Percentiles rank a stretch among this genome's conserved stretches.
phyloP scores from a whole-genome alignment of 2,888 invertebrate species.

The Agrotis exclamationis region DNA sequence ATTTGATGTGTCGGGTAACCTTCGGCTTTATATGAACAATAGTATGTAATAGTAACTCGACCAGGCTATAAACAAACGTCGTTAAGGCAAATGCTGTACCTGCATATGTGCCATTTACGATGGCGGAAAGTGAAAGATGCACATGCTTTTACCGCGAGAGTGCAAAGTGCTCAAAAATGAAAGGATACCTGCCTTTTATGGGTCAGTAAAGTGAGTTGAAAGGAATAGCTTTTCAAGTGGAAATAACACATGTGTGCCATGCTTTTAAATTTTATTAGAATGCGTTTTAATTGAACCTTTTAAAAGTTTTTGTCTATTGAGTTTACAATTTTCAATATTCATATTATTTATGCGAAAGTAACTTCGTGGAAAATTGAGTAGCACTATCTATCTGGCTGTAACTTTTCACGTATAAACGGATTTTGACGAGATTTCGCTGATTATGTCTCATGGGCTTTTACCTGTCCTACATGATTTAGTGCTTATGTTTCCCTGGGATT shows the following conservation, averaged over 20 bases:
- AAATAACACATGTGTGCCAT: neutral
- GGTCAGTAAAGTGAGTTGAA: constrained; percentile 55
- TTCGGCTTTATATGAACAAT: constrained; percentile 46
- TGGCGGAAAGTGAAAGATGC: constrained; percentile 71
- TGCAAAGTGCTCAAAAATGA: constrained; percentile 51
- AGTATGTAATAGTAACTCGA: constrained; percentile 27
- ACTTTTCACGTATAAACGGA: too few relatives aligned
- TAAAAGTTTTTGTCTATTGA: too few relatives aligned
- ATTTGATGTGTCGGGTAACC: constrained; percentile 43
- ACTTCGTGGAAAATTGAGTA: neutral
- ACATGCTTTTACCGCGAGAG: constrained; percentile 61
- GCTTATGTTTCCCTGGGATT: neutral
- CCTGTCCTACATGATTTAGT: neutral
- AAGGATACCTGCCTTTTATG: constrained; percentile 52
- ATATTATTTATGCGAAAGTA: neutral
- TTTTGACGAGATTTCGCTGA: too few relatives aligned
- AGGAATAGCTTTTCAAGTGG: constrained; percentile 38
- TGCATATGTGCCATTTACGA: constrained; percentile 62
- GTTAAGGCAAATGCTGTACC: constrained; percentile 49
- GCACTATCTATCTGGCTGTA: neutral
- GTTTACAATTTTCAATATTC: neutral
- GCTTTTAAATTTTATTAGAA: neutral
- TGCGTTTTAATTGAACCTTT: neutral
- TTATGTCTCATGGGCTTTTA: neutral
- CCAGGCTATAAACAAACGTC: constrained; percentile 51